phyloP scores from a whole-genome alignment of 2,797 vertebrate genomes.

The Corythornis leucogaster region DNA sequence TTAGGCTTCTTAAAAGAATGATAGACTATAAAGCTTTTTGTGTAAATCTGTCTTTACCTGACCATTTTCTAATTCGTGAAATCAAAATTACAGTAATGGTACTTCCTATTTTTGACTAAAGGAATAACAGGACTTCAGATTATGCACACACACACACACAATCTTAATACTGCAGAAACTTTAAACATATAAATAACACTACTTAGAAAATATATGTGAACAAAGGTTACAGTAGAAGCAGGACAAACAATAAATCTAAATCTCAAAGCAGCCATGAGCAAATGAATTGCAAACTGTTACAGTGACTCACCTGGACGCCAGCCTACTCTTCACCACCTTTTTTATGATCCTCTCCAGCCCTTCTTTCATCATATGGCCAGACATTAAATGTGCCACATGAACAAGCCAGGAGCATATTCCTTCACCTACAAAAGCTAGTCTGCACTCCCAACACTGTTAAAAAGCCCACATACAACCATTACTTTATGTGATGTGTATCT shows the following conservation, averaged over 20 bases:
- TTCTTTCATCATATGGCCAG: rapidly evolving
- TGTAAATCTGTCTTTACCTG: background rate
- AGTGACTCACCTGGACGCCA: background rate
- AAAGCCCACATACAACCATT: rapidly evolving
- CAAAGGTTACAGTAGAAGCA: background rate
- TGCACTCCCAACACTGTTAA: background rate
- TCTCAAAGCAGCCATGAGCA: background rate
- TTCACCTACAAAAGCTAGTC: background rate
- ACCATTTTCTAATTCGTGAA: background rate
- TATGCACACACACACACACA: background rate
- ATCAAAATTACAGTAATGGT: background rate
- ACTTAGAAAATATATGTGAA: rapidly evolving
- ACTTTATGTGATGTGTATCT: background rate
- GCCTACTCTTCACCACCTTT: background rate
- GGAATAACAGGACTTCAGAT: background rate
- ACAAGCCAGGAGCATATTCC: background rate
- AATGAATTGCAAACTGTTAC: background rate
- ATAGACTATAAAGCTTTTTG: too few species aligned
- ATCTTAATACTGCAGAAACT: background rate
- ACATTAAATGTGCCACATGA: rapidly evolving
- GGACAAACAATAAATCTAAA: background rate
- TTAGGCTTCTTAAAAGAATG: background rate
- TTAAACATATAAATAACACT: background rate
- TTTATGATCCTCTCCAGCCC: background rate
- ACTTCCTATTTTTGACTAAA: background rate